Percentiles rank a stretch among this genome's conserved stretches.
Conservation (phyloP, 2,113 vertebrate genomes). For the Atractosteus spatula region DNA sequence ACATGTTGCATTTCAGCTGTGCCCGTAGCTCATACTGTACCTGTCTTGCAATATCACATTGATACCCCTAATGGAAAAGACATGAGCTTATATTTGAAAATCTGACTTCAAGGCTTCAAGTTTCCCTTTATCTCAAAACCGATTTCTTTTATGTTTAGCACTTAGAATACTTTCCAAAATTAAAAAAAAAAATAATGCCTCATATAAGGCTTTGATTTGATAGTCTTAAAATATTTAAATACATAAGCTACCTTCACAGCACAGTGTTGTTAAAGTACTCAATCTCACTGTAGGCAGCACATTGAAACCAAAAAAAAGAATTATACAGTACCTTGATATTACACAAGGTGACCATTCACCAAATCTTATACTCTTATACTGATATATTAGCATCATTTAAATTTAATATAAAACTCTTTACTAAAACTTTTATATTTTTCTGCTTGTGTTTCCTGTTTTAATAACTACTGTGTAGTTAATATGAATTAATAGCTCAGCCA, state of each 20-base stretch:
- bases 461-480: no score
- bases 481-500: no score
- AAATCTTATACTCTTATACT: no score
- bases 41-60: not conserved
- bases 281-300: not conserved
- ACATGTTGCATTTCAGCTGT: not conserved
- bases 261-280: not conserved
- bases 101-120: not conserved
- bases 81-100: not conserved
- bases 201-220: not conserved
- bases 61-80: not conserved
- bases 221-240: not conserved
- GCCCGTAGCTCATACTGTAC: not conserved
- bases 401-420: no score
- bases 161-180: not conserved
- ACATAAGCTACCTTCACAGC: not conserved
- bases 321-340: no score
- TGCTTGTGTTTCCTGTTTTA: no score
- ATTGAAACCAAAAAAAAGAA: no score
- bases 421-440: no score
- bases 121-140: not conserved
- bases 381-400: no score
- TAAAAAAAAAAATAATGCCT: not conserved
- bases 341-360: no score
- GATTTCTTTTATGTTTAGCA: not conserved